These are phyloP conservation scores for Anhinga anhinga DNA, from an alignment of 2,113 vertebrate genomes.

Conservation along the genomic window DNA sequence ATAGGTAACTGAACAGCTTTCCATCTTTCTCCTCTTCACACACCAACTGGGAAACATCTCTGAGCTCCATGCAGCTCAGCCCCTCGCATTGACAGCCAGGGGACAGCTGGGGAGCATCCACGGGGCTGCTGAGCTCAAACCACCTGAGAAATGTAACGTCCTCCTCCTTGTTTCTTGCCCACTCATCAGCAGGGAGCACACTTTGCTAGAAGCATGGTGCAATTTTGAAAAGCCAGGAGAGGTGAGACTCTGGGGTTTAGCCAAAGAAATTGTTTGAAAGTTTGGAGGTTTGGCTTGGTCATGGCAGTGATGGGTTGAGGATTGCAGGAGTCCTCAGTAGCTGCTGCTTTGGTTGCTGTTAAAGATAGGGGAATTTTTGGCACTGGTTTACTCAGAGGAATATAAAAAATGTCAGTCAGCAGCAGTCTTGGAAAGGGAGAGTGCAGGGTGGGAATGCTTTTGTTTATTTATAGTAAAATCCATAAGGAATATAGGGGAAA, in stretches of 20 bases:
- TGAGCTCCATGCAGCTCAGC: not conserved
- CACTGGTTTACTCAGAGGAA: not conserved
- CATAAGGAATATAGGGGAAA: not conserved
- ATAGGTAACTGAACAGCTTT: not conserved
- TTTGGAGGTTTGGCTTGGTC: not conserved
- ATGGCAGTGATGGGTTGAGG: not conserved
- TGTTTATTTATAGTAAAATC: not conserved
- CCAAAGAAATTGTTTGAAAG: conserved; percentile 17
- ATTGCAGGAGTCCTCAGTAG: not conserved
- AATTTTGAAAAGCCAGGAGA: not conserved
- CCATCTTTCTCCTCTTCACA: not conserved
- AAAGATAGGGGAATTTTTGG: not conserved
- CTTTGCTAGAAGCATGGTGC: not conserved
- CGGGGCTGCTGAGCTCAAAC: not conserved
- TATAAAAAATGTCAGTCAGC: not conserved
- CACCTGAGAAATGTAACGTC: not conserved
- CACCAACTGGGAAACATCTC: not conserved
- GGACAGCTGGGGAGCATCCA: not conserved
- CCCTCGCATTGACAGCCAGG: fast-evolving
- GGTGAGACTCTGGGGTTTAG: not conserved
- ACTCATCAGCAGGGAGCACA: not conserved
- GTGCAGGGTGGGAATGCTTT: not conserved
- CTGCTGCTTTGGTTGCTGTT: not conserved
- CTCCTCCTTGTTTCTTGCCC: not conserved
- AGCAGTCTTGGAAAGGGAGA: not conserved